Conservation (phyloP, 1,140 invertebrate species). For the Mycetomoellerius zeteki region DNA sequence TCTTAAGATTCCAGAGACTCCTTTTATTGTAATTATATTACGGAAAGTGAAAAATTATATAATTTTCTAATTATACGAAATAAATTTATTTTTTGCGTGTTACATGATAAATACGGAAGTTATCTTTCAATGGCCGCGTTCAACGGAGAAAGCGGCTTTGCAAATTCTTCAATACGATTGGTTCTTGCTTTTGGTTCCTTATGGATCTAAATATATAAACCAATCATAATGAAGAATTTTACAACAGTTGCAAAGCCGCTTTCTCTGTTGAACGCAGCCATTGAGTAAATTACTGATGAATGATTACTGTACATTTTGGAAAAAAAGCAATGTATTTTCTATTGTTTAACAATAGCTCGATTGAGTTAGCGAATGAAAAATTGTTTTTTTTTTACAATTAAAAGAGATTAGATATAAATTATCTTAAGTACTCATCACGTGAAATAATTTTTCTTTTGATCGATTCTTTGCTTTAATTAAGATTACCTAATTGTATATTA, state of each 20-base stretch:
- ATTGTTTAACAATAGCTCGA: slow-evolving; percentile 4
- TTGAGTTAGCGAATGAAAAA: slow-evolving; percentile 29
- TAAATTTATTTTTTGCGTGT: not conserved
- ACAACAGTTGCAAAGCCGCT: too few relatives aligned
- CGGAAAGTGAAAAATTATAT: not conserved
- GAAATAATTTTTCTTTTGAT: not conserved
- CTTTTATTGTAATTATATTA: not conserved
- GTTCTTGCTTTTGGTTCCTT: too few relatives aligned
- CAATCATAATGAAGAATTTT: too few relatives aligned
- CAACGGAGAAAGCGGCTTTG: too few relatives aligned
- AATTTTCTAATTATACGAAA: not conserved
- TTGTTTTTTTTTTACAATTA: not conserved
- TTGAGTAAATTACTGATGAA: not conserved
- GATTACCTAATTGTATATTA: not conserved
- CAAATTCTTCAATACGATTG: too few relatives aligned
- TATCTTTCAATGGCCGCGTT: not conserved
- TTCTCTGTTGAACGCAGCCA: not conserved
- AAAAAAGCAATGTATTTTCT: too few relatives aligned
- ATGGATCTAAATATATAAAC: too few relatives aligned
- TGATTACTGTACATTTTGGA: too few relatives aligned
- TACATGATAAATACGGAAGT: not conserved
- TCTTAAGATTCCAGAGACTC: not conserved
- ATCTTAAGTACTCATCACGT: not conserved
- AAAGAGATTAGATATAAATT: slow-evolving; percentile 30
- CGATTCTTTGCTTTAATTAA: not conserved